Evolutionary conservation across 2,888 invertebrate genomes (phyloP).

Genomic region (Lasioglossum malachurum): DNA sequence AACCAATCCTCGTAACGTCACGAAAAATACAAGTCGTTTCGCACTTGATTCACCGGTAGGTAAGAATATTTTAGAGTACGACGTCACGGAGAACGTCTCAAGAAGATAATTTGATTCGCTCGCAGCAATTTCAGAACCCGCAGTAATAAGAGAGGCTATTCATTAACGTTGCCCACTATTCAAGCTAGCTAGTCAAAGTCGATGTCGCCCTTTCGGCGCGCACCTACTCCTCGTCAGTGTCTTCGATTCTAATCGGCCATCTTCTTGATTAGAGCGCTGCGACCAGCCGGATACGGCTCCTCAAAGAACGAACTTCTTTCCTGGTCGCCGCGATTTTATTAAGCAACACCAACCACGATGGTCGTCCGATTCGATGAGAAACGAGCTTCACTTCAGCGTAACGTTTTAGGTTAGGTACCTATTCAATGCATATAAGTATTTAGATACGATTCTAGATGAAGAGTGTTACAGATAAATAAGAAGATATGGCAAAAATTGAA

Average conservation of each 20-base stretch:
- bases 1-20: too few species aligned
- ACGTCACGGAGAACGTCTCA: not conserved
- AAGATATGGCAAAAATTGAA: too few species aligned
- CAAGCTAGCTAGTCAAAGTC: constrained; percentile 35
- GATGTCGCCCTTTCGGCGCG: not conserved
- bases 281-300: not conserved
- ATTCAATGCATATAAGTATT: too few species aligned
- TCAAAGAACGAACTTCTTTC: not conserved
- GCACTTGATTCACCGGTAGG: not conserved
- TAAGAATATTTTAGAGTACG: not conserved
- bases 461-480: too few species aligned
- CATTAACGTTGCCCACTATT: constrained; percentile 25
- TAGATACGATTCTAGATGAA: too few species aligned
- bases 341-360: constrained; percentile 1
- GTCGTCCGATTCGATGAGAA: not conserved
- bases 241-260: constrained; percentile 34
- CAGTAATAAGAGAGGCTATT: constrained; percentile 18
- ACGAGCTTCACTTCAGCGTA: too few species aligned
- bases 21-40: not conserved
- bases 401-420: too few species aligned
- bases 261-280: constrained; percentile 36
- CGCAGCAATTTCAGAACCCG: not conserved
- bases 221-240: not conserved
- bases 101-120: not conserved
- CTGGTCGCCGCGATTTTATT: constrained; percentile 32